A percentile compares a stretch with the other conserved stretches of the same genome.
These are phyloP conservation scores for Calameuta idolon DNA, from an alignment of 2,888 invertebrate genomes.

Conservation along the genomic window DNA sequence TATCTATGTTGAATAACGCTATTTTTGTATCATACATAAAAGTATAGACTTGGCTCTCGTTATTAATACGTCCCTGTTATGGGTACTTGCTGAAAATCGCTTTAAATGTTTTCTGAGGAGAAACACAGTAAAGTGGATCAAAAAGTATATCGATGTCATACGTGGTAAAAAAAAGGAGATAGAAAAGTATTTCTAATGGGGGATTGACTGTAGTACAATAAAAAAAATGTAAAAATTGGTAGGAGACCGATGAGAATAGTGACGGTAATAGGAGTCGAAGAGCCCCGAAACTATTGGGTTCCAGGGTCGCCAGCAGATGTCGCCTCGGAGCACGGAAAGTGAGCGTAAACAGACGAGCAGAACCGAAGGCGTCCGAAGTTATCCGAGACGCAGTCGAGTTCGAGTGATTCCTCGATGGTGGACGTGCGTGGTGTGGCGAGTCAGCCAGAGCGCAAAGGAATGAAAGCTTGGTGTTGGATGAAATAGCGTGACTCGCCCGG, in stretches of 20 bases:
- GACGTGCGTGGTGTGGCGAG: conserved; percentile 40
- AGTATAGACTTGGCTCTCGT: conserved; percentile 2
- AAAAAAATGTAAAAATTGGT: neutral
- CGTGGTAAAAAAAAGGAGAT: neutral
- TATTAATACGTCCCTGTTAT: conserved; percentile 33
- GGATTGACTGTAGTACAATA: neutral
- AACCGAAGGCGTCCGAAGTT: conserved; percentile 37
- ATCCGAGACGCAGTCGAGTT: conserved; percentile 40
- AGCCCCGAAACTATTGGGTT: neutral
- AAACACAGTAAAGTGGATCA: neutral
- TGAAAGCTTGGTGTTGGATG: conserved; percentile 31
- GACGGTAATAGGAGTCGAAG: neutral
- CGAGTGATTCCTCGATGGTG: conserved; percentile 43
- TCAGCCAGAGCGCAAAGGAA: conserved; percentile 23
- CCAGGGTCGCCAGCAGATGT: neutral
- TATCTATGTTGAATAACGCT: conserved; percentile 5
- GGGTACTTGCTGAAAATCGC: neutral
- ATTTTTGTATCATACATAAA: conserved; percentile 37
- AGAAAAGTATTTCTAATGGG: neutral
- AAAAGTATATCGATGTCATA: neutral
- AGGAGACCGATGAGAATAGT: neutral
- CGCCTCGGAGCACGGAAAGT: conserved; percentile 30
- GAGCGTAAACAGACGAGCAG: conserved; percentile 33
- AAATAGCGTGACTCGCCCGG: conserved; percentile 26
- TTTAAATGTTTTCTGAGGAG: neutral